phyloP scores from a whole-genome alignment of 2,113 vertebrate genomes.

The Ibidorhyncha struthersii region DNA sequence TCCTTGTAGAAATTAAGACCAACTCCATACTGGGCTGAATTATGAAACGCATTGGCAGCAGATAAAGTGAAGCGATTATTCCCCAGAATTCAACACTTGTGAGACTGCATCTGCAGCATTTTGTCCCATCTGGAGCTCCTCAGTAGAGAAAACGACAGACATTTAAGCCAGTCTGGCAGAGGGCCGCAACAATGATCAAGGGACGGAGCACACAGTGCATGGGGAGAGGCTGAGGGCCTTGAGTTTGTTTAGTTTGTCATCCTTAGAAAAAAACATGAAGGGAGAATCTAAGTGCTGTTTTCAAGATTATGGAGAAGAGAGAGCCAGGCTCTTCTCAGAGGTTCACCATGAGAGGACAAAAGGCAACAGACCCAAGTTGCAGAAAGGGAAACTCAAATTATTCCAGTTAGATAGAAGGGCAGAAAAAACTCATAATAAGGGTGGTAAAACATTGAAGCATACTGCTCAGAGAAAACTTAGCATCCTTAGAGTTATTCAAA shows the following conservation, averaged over 20 bases:
- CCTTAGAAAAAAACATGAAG: not conserved
- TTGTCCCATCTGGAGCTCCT: not conserved
- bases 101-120: not conserved
- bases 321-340: not conserved
- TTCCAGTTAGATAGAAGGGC: not conserved
- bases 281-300: not conserved
- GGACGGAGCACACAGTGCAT: fast-evolving
- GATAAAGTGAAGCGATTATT: not conserved
- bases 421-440: not conserved
- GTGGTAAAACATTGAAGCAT: not conserved
- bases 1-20: not conserved
- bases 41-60: not conserved
- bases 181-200: fast-evolving
- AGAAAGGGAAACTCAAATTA: not conserved
- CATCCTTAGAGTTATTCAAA: not conserved
- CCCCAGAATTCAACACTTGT: not conserved
- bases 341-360: not conserved
- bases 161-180: not conserved
- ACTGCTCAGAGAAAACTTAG: not conserved
- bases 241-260: not conserved
- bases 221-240: not conserved
- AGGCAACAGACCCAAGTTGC: not conserved
- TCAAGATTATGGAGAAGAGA: not conserved
- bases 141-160: not conserved
- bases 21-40: not conserved